Percentiles rank a stretch among this genome's conserved stretches.
Evolutionary conservation across 2,888 invertebrate species (phyloP).

Genomic region (Sminthurides aquaticus): DNA sequence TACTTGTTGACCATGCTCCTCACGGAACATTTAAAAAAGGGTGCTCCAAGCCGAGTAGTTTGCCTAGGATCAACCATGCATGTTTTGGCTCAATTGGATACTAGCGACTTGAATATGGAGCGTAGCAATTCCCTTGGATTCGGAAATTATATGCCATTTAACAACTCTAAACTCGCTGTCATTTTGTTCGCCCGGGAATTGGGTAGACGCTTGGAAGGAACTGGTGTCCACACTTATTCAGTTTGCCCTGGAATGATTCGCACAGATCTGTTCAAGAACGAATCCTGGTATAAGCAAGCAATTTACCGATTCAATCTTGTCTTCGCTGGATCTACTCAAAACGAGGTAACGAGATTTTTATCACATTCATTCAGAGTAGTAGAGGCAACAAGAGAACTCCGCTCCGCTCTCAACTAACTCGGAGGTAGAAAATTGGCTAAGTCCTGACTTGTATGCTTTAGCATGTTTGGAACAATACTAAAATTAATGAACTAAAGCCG

Average conservation of each 20-base stretch:
- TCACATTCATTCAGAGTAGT: too few relatives aligned
- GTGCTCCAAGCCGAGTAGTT: constrained; percentile 37
- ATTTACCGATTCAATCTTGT: constrained; percentile 18
- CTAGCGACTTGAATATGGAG: constrained; percentile 40
- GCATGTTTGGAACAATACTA: too few relatives aligned
- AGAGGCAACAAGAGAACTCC: too few relatives aligned
- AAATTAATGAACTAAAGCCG: too few relatives aligned
- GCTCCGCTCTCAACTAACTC: too few relatives aligned
- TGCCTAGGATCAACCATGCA: constrained; percentile 43
- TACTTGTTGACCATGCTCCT: constrained; percentile 50
- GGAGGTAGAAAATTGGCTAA: too few relatives aligned
- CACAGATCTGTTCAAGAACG: constrained; percentile 45
- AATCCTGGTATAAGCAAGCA: constrained; percentile 20
- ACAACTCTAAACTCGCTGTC: constrained; percentile 45
- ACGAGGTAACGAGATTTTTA: too few relatives aligned
- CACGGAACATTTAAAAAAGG: constrained; percentile 46
- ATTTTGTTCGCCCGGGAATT: constrained; percentile 44
- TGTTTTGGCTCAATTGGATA: constrained; percentile 41
- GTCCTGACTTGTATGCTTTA: too few relatives aligned
- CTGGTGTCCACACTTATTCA: constrained; percentile 41
- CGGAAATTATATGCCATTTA: constrained; percentile 40
- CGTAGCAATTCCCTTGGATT: constrained; percentile 27
- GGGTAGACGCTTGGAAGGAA: constrained; percentile 33
- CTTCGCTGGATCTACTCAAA: constrained; percentile 25
- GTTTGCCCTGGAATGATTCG: constrained; percentile 46